Percentiles rank a stretch among this genome's conserved stretches.
These are phyloP conservation scores for Epicauta chinensis DNA, from an alignment of 1,140 invertebrate genomes.

Conservation along the genomic window DNA sequence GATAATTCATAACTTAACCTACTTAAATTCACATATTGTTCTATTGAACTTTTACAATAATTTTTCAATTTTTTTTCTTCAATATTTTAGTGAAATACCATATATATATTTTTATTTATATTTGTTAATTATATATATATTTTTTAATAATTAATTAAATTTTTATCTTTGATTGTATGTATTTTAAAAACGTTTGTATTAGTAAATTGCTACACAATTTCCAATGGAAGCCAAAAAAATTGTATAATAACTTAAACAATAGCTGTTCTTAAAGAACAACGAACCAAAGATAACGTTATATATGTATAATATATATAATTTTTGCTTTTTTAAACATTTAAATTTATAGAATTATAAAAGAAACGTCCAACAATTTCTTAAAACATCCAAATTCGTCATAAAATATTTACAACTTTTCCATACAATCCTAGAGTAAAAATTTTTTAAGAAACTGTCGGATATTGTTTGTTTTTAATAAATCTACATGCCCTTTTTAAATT, in stretches of 20 bases:
- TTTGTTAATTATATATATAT: background rate
- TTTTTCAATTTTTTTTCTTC: too few species aligned
- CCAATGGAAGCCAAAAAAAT: background rate
- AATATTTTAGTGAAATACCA: constrained; percentile 1
- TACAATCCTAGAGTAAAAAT: too few species aligned
- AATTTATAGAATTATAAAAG: too few species aligned
- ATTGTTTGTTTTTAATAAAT: too few species aligned
- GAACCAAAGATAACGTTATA: constrained; percentile 12
- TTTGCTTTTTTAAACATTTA: background rate
- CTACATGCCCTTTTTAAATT: too few species aligned
- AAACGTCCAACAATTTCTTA: too few species aligned
- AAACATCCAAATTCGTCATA: too few species aligned
- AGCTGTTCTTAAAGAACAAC: constrained; percentile 6
- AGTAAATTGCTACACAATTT: constrained; percentile 12
- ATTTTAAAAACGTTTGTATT: constrained; percentile 10
- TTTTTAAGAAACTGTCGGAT: too few species aligned
- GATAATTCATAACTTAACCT: constrained; percentile 36
- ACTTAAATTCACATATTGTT: constrained; percentile 37
- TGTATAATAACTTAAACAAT: constrained; percentile 5
- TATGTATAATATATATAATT: background rate
- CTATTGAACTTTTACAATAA: constrained; percentile 15
- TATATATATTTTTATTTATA: constrained; percentile 8
- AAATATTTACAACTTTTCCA: too few species aligned
- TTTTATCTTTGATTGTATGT: constrained; percentile 6
- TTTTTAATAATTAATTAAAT: background rate